Evolutionary conservation across 2,797 vertebrate species (phyloP).

Genomic region (Pseudochirops cupreus): DNA sequence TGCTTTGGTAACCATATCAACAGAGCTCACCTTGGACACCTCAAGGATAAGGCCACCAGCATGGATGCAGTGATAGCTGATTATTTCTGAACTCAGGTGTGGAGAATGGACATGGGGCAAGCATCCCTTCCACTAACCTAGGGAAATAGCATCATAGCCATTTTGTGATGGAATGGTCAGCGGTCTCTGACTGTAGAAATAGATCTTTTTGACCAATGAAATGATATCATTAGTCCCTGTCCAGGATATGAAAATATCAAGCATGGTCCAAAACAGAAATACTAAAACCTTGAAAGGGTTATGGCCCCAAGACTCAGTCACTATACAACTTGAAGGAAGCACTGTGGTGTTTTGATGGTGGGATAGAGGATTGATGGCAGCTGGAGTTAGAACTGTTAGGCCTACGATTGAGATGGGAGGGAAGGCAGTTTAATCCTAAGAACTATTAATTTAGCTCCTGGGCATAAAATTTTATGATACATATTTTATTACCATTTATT

Average conservation of each 20-base stretch:
- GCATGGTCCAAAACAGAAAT: background rate
- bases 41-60: background rate
- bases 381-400: background rate
- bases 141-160: background rate
- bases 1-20: background rate
- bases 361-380: background rate
- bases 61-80: background rate
- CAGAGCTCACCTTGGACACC: background rate
- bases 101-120: background rate
- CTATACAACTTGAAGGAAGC: background rate
- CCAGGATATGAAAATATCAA: background rate
- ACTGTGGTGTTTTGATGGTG: background rate
- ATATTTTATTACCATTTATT: background rate
- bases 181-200: background rate
- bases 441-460: background rate
- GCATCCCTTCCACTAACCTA: background rate
- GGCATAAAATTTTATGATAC: background rate
- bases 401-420: background rate
- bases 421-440: background rate
- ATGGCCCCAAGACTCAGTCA: background rate
- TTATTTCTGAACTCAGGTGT: background rate
- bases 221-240: background rate
- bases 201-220: background rate
- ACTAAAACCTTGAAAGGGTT: background rate
- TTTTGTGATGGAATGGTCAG: background rate